Evolutionary conservation across 2,888 invertebrate species (phyloP), one percentile per base, ranked within the genome.

Genomic region (Cataglyphis albicans): DNA sequence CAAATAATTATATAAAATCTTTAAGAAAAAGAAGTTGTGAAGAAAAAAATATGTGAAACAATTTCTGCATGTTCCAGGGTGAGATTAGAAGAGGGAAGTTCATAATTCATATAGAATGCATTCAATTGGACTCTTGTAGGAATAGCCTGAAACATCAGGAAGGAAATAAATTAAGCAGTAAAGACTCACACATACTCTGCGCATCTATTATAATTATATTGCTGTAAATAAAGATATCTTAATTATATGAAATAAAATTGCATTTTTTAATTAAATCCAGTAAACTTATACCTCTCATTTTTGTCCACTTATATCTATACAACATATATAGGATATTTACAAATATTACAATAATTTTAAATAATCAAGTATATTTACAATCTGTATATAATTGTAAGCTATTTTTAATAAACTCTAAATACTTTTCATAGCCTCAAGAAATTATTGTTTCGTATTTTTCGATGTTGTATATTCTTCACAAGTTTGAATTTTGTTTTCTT

Each of bases 41-140:
- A 5, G 6, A 5, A 25, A 72, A 41, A 59, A 72, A 72, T 38
- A 25, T 55, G 1, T 57, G 0, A 57, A 57, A 9, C 1, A 15
- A 59, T 32, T 59, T 78, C 3, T 4, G 4, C 25, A 72, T 80
- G 52, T 90, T 88, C 32, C 70, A 92, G 92, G 76, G 91, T 91
- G 91, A 91, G 81, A 84, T 52, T 92, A 72, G 91, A 89, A 72
- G 92, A 90, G 32, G 88, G 12, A 72, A 59, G n/a, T 25, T 21
- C 44, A 9, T 78, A 78, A 21, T 59, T 84, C 18, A 67, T 70
- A n/a, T 85, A 87, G 74, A 82, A 86, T 32, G 10, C 38, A 81
- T 84, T 38, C 3, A 57, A 59, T 18, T 5, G 18, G n/a, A 65
- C 7, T n/a, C 48, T 1, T 61, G 25, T 72, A 76, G 48, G 35